Evolutionary conservation across 2,797 vertebrate species (phyloP).

Genomic region (Neomorphus geoffroyi): DNA sequence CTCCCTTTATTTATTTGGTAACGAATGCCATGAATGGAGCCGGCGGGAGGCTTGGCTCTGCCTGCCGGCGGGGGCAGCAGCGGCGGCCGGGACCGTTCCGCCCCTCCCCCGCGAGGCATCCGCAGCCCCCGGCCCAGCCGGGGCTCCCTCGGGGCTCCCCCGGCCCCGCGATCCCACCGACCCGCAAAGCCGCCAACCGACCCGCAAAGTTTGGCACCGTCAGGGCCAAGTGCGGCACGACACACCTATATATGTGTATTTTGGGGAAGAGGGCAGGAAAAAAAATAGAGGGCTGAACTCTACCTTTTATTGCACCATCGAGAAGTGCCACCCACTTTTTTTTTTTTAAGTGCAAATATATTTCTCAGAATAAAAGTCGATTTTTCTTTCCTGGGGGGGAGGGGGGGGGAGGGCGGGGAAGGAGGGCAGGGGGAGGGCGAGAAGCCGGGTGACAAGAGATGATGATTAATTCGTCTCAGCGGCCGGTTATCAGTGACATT

Average conservation of each 20-base stretch:
- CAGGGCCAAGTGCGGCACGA: background rate
- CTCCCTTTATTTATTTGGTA: background rate
- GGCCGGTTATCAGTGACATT: constrained; percentile 88
- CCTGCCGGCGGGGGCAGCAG: background rate
- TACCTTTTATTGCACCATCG: background rate
- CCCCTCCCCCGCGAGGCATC: too few species aligned
- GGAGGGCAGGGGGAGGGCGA: background rate
- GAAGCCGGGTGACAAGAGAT: constrained; percentile 77
- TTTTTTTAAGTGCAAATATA: constrained; percentile 18
- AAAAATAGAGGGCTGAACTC: background rate
- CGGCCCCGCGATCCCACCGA: background rate
- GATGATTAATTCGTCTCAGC: constrained; percentile 88
- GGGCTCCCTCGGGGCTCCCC: background rate
- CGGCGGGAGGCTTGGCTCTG: background rate
- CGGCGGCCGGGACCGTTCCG: background rate
- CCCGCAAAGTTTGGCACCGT: background rate
- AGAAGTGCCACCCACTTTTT: constrained; percentile 31
- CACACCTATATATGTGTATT: background rate
- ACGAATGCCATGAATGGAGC: constrained; percentile 1
- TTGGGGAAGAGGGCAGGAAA: background rate
- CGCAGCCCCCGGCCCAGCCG: background rate
- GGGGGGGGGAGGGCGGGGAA: background rate
- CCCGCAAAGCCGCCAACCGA: background rate
- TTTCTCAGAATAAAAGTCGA: constrained; percentile 59
- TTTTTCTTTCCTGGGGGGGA: constrained; percentile 41